Percentiles rank a stretch among this genome's conserved stretches.
phyloP scores from a whole-genome alignment of 2,888 invertebrate species.

The Brachyopa scutellaris region DNA sequence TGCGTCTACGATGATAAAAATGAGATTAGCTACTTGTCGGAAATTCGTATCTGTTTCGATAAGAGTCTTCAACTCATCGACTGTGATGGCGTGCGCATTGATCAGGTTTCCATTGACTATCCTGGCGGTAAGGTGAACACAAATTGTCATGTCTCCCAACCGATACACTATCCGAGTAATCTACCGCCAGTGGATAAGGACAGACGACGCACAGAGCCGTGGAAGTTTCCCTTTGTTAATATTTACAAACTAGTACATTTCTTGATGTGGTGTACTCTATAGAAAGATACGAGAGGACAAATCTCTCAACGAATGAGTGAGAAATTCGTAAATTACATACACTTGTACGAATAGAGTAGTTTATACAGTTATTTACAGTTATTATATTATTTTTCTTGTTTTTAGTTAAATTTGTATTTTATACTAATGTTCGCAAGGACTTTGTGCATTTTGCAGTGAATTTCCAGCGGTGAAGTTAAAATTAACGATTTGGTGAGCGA shows the following conservation, averaged over 20 bases:
- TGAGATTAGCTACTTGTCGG: constrained; percentile 85
- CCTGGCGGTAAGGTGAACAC: constrained; percentile 83
- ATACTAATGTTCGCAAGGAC: too few species aligned
- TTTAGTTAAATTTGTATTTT: constrained; percentile 27
- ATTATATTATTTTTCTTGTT: background rate
- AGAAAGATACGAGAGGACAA: constrained; percentile 73
- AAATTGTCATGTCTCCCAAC: constrained; percentile 84
- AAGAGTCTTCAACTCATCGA: constrained; percentile 85
- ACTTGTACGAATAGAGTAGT: constrained; percentile 1
- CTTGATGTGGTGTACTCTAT: constrained; percentile 86
- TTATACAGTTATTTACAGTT: constrained; percentile 4
- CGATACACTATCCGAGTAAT: constrained; percentile 84
- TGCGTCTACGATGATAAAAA: constrained; percentile 85
- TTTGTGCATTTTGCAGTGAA: too few species aligned
- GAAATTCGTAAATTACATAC: constrained; percentile 32
- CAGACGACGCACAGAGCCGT: constrained; percentile 75
- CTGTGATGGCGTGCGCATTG: constrained; percentile 84
- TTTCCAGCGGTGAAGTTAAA: too few species aligned
- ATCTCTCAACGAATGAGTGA: constrained; percentile 47
- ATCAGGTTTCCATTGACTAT: constrained; percentile 76
- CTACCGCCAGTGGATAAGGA: constrained; percentile 79
- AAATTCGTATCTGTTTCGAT: constrained; percentile 89
- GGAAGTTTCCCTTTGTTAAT: constrained; percentile 82
- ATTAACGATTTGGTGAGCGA: too few species aligned
- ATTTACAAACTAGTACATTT: constrained; percentile 84